phyloP scores from a whole-genome alignment of 2,888 invertebrate genomes.

The Rutpela maculata region DNA sequence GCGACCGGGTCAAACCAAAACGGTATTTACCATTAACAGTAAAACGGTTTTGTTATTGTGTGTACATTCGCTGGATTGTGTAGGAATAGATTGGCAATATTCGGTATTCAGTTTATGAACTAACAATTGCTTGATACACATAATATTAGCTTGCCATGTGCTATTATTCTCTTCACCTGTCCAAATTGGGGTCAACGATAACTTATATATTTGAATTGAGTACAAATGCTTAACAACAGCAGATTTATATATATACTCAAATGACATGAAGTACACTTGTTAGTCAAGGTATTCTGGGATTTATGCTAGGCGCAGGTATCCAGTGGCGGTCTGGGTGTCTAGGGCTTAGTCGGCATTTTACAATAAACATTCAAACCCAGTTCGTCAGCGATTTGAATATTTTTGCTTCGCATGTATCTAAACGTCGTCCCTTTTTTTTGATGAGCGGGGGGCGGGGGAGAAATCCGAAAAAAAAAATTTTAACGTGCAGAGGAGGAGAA shows the following conservation, averaged over 20 bases:
- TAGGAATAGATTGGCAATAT: conserved; percentile 8
- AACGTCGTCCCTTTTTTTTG: no score
- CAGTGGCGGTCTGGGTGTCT: no score
- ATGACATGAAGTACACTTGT: background rate
- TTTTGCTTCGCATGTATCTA: no score
- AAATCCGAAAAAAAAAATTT: no score
- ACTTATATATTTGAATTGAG: background rate
- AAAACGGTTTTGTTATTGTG: conserved; percentile 12
- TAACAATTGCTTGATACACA: conserved; percentile 1
- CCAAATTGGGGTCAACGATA: background rate
- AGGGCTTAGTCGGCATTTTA: no score
- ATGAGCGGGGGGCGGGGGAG: no score
- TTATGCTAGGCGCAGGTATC: no score
- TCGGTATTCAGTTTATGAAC: conserved; percentile 13
- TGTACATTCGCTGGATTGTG: conserved; percentile 5
- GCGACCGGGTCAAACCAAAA: conserved; percentile 24
- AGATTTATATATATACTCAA: no score
- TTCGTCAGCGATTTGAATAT: no score
- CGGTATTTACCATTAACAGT: conserved; percentile 30
- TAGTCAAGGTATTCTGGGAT: no score
- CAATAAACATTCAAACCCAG: no score
- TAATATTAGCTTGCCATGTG: background rate
- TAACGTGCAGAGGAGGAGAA: no score
- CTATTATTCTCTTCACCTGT: background rate
- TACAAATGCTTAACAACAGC: background rate